phyloP scores from a whole-genome alignment of 2,113 vertebrate genomes.

The Rhinolophus sinicus region DNA sequence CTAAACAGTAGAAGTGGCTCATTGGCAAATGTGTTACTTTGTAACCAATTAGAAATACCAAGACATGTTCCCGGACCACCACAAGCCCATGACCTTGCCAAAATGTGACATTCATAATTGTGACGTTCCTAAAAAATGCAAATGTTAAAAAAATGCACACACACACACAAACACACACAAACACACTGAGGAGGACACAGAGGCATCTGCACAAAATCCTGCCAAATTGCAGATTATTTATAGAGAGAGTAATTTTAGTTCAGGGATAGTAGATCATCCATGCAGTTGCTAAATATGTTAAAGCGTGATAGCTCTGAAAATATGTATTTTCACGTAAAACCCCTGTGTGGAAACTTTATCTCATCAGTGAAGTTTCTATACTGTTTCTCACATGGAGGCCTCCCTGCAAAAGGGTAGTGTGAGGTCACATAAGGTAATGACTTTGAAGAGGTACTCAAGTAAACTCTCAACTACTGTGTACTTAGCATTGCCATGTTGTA shows the following conservation, averaged over 20 bases:
- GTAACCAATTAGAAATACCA: neutral
- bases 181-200: neutral
- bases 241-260: constrained; percentile 54
- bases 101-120: neutral
- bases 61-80: neutral
- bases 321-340: neutral
- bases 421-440: neutral
- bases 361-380: neutral
- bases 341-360: neutral
- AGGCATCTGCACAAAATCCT: neutral
- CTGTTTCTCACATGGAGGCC: neutral
- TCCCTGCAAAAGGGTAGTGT: neutral
- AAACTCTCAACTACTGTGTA: neutral
- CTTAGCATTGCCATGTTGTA: neutral
- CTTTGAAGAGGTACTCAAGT: neutral
- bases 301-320: neutral
- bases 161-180: neutral
- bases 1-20: neutral
- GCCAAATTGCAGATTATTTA: constrained; percentile 53
- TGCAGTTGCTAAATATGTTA: constrained; percentile 46
- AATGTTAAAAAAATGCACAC: constrained; percentile 6
- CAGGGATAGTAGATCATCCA: neutral
- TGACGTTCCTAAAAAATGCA: constrained; percentile 34
- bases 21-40: neutral
- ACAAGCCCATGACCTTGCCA: neutral